A percentile compares a stretch with the other conserved stretches of the same genome.
Conservation (phyloP, 2,888 invertebrate species). For the Rhaphigaster nebulosa region DNA sequence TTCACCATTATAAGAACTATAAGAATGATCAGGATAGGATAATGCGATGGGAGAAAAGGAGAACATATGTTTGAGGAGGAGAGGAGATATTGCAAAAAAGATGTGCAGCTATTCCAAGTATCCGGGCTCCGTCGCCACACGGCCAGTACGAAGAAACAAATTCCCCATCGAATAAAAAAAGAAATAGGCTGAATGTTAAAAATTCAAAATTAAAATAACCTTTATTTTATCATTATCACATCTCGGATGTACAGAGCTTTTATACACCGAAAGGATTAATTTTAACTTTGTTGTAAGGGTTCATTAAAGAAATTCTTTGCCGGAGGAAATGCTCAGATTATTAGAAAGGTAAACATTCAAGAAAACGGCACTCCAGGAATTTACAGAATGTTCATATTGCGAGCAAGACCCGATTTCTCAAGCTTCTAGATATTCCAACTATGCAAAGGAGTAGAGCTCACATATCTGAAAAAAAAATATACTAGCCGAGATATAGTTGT, state of each 20-base stretch:
- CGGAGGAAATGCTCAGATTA: conserved; percentile 30
- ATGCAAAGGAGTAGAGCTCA: conserved; percentile 17
- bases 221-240: conserved; percentile 39
- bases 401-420: conserved; percentile 49
- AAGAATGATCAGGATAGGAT: not conserved
- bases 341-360: conserved; percentile 42
- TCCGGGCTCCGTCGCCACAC: conserved; percentile 11
- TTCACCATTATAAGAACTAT: conserved; percentile 18
- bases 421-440: conserved; percentile 25
- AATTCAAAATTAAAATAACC: conserved; percentile 25
- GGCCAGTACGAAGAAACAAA: conserved; percentile 33
- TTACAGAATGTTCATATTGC: conserved; percentile 37
- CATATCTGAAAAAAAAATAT: conserved; percentile 4
- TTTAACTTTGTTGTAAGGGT: conserved; percentile 35
- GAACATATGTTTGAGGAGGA: conserved; percentile 41
- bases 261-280: conserved; percentile 9
- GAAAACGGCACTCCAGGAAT: conserved; percentile 20
- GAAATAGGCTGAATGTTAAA: conserved; percentile 33
- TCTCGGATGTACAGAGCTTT: not conserved
- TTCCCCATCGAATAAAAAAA: not conserved
- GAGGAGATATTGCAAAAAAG: conserved; percentile 52
- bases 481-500: not conserved
- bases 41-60: conserved; percentile 10
- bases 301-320: conserved; percentile 37
- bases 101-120: conserved; percentile 10